Conservation (phyloP, 1,140 invertebrate genomes). For the Lasaia peninsularis region DNA sequence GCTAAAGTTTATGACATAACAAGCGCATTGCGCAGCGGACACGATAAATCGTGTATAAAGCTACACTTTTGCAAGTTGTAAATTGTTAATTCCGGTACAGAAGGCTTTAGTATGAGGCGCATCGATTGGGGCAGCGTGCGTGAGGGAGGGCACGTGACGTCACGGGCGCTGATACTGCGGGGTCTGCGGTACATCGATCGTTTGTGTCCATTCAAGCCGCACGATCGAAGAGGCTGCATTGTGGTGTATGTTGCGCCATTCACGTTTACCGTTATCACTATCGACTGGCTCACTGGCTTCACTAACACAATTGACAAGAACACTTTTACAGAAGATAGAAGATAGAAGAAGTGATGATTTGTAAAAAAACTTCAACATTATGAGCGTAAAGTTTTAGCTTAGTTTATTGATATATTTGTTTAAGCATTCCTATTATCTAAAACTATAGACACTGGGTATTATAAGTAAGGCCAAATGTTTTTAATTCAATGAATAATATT, state of each 20-base stretch:
- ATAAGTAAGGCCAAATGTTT: too few species aligned
- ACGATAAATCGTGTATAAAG: constrained; percentile 20
- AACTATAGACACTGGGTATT: too few species aligned
- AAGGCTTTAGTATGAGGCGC: constrained; percentile 14
- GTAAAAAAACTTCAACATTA: too few species aligned
- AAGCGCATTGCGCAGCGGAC: constrained; percentile 27
- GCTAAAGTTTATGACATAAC: constrained; percentile 25
- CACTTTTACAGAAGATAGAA: neutral
- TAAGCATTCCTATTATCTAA: too few species aligned
- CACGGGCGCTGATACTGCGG: constrained; percentile 16
- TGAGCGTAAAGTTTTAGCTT: too few species aligned
- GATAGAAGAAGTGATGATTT: too few species aligned
- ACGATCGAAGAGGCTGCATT: constrained; percentile 12
- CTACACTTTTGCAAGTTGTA: constrained; percentile 21
- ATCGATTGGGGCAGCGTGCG: constrained; percentile 15
- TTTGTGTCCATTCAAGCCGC: constrained; percentile 2
- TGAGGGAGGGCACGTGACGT: constrained; percentile 17
- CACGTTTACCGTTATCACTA: neutral
- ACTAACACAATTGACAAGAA: neutral
- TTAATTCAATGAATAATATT: too few species aligned
- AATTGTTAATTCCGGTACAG: constrained; percentile 23
- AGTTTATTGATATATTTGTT: too few species aligned
- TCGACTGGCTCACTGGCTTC: neutral
- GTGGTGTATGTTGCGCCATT: neutral
- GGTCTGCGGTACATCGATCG: constrained; percentile 17